Evolutionary conservation across 2,888 invertebrate genomes (phyloP), one percentile per base, ranked within the genome.

Genomic region (Drosophila diplacantha): DNA sequence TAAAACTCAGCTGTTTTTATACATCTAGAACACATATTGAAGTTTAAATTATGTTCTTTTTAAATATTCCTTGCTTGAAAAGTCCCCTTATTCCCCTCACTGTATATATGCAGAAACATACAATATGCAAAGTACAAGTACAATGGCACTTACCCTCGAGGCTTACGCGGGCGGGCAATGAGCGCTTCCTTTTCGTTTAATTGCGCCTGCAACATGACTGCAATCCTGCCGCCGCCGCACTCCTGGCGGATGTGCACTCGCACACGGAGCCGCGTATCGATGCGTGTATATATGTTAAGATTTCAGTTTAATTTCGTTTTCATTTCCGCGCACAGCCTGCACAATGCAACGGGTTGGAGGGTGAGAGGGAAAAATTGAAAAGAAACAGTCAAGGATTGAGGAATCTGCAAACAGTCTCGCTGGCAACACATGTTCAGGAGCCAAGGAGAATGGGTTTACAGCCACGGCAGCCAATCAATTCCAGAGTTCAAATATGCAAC

Each of bases 251-350:
- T 41, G 32, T 31, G 31, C 61, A 64, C 68, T 61, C 69, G 51
- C 55, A 31, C 44, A 24, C 24, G 24, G 12, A 16, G 35, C 14
- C 41, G 34, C 18, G 20, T 50, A 62, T 50, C 34, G 34, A 49
- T 34, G 31, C 50, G 57, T 55, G 34, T 56, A 41, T 41, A 22
- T 65, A 37, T 35, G 59, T 52, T 58, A 49, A 71, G 74, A 72
- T 77, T 73, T 77, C 78, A 71, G 57, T 77, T 83, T 77, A 83
- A 78, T 83, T 83, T 83, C 63, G 67, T 69, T 78, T 78, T 74
- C 72, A 83, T 74, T 83, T 83, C 81, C 81, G 81, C 71, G 71
- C 49, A 52, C 54, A 67, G 41, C 50, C 37, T 43, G 29, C 29
- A 22, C 29, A 22, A 0, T 3, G 34, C 26, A 12, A 5, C 4